Percentiles rank a stretch among this genome's conserved stretches.
These are phyloP conservation scores for Sinocyclocheilus grahami DNA, from an alignment of 2,113 vertebrate genomes.

Conservation along the genomic window DNA sequence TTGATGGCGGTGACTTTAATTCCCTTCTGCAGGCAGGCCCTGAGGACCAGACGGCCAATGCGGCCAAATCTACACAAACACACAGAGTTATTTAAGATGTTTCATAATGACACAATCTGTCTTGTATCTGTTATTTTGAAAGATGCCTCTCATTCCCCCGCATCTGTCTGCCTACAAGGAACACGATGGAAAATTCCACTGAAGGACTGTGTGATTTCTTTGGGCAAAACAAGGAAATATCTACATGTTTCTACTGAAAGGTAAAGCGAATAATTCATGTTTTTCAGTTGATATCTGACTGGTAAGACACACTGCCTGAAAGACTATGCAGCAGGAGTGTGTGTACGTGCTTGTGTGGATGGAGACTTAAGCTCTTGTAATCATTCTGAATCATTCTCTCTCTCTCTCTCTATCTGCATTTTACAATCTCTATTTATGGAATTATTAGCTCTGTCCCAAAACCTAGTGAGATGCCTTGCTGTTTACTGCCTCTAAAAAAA, in stretches of 20 bases:
- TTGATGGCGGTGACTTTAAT: conserved; percentile 87
- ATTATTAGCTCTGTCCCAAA: background rate
- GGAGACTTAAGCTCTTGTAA: conserved; percentile 32
- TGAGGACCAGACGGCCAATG: conserved; percentile 86
- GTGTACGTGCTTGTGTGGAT: background rate
- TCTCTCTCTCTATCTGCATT: background rate
- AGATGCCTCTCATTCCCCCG: background rate
- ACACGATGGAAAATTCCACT: background rate
- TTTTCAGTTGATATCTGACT: background rate
- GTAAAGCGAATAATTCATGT: background rate
- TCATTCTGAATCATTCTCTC: background rate
- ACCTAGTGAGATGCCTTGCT: background rate
- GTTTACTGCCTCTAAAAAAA: too few relatives aligned
- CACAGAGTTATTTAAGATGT: conserved; percentile 7
- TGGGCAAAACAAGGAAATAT: background rate
- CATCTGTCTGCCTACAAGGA: background rate
- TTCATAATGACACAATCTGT: background rate
- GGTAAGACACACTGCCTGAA: background rate
- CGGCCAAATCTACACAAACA: conserved; percentile 80
- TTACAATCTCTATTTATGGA: conserved; percentile 2
- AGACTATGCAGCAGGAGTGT: background rate
- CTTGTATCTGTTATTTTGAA: background rate
- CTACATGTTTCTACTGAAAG: background rate
- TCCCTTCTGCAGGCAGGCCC: conserved; percentile 84
- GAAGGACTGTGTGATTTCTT: background rate